A percentile compares a stretch with the other conserved stretches of the same genome.
These are phyloP conservation scores for Poecilia velifera DNA, from an alignment of 2,797 vertebrate species.

Conservation along the genomic window DNA sequence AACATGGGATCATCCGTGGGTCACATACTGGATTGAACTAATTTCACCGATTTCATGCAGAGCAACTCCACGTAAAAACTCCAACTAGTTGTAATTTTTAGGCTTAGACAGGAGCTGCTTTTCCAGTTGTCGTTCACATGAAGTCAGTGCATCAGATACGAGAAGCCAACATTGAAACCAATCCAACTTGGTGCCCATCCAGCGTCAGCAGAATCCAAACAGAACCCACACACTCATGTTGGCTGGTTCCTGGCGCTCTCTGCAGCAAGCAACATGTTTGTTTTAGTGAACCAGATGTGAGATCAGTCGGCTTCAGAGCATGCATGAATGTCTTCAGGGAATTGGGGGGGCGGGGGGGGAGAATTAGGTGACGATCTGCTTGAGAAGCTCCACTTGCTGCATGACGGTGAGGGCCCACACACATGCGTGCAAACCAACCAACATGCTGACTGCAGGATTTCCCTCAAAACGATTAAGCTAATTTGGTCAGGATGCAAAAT, in stretches of 20 bases:
- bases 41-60: neutral
- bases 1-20: neutral
- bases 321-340: constrained; percentile 30
- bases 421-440: neutral
- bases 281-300: constrained; percentile 31
- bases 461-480: constrained; percentile 40
- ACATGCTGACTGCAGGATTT: constrained; percentile 42
- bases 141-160: neutral
- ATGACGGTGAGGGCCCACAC: constrained; percentile 22
- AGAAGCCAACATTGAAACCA: neutral
- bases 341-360: constrained; percentile 41
- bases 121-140: neutral
- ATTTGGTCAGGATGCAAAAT: constrained; percentile 11
- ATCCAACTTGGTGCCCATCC: neutral
- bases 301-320: constrained; percentile 32
- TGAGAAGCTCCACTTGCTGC: constrained; percentile 30
- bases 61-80: neutral
- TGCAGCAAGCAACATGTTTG: constrained; percentile 3
- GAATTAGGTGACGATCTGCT: constrained; percentile 35
- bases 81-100: neutral
- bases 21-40: neutral
- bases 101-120: neutral
- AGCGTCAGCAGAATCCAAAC: neutral
- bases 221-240: neutral
- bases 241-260: neutral